Evolutionary conservation across 2,797 vertebrate genomes (phyloP), one percentile per base, ranked within the genome.

Genomic region (Pseudochirops corinnae): DNA sequence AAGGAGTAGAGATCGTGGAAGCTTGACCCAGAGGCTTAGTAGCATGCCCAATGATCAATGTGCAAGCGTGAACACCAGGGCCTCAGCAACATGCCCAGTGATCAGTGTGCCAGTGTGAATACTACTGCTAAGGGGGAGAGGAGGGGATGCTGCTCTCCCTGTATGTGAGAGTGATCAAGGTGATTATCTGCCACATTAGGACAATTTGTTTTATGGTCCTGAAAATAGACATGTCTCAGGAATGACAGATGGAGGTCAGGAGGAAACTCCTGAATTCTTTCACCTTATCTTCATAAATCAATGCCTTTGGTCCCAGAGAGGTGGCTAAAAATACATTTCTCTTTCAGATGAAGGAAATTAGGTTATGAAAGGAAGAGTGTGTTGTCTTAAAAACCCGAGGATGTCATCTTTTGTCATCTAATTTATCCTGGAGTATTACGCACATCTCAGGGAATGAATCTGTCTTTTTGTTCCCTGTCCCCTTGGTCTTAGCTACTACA

Each of bases 261-360:
- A 97, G 98, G 95, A 98, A 98, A 98, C 98, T 98, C 97, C 98
- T 98, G 98, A 98, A 98, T 98, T 98, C 98, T 97, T 98, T 96
- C 97, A 98, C 97, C 98, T 98, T 98, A 98, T 98, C 98, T 99
- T 98, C 98, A 98, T 99, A 98, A 98, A 98, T 98, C 98, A 98
- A 98, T 98, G 98, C 98, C 98, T 98, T 95, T 97, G 97, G 98
- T 96, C 97, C 97, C 96, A 97, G 97, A 94, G 97, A 98, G 97
- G 96, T 97, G 97, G 98, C 98, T 98, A 99, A 99, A 99, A 99
- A 99, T 99, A 98, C 92, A 98, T 98, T 98, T 98, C 97, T 98
- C 98, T 98, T 98, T 98, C 98, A 98, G 98, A 98, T 98, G 98
- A 98, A 99, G 98, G 98, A 98, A 98, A 98, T 99, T 98, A 98